Base-by-base conservation (phyloP, 2,888 invertebrate species). In the Leucoma salicis region DNA sequence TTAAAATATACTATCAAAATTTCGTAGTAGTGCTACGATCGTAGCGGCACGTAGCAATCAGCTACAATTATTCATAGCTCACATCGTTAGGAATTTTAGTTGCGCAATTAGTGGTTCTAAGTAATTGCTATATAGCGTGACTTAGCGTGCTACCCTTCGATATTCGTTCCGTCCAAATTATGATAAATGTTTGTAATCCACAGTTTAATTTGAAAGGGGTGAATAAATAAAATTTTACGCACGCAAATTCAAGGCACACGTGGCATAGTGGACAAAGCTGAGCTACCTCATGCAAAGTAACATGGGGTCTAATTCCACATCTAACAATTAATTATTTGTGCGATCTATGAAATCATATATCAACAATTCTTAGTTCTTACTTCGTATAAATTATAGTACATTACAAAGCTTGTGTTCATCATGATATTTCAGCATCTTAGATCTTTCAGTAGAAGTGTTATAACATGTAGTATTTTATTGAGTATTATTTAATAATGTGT, bases 111-210 rank as follows among this genome's bases (percentile, higher is more conserved):
- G 52, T 46, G 45, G 49, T 52, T 56, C 47, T 47, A 42, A 46
- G 46, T 70, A 65, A 70, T 70, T 53, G 56, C 53, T 40, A 39
- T 31, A 63, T 71, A 41, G 71, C 70, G 68, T 71, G 70, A 49
- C 42, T 42, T 25, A 32, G 40, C 39, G 46, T 59, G 44, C 49
- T 65, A 43, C 36, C 53, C 49, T 42, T 36, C 45, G 53, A 49
- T 49, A 49, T 52, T 47, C 46, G 40, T 46, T 45, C 42, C 44
- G 46, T 51, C 42, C 38, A 51, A 54, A 51, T 53, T 60, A 35
- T 49, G 39, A 57, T 51, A 57, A 53, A 61, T 59, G 14, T 49
- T 35, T 36, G 31, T 46, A n/a, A n/a, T n/a, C n/a, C n/a, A 41
- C 35, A 12, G 27, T 54, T 53, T 43, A 54, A 53, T 54, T 52